These are phyloP conservation scores for Drosophila recens DNA, from an alignment of 2,888 invertebrate genomes.

Conservation along the genomic window DNA sequence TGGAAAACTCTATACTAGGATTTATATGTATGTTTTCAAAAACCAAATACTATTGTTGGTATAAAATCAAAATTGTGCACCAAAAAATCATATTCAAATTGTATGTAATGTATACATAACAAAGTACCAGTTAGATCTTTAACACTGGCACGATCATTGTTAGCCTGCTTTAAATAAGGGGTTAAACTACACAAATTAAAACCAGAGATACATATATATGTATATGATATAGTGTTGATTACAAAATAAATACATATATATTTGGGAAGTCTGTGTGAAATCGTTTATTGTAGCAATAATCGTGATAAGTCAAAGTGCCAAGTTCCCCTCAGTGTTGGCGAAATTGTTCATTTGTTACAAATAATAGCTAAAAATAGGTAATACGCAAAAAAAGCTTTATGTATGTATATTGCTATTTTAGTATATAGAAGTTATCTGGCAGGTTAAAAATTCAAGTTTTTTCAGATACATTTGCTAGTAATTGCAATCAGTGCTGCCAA, in stretches of 20 bases:
- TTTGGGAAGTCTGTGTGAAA: constrained; percentile 19
- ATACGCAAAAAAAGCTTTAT: too few species aligned
- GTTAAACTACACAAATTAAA: constrained; percentile 17
- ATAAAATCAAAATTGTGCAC: constrained; percentile 38
- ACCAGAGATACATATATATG: constrained; percentile 24
- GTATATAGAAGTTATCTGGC: too few species aligned
- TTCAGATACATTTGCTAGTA: too few species aligned
- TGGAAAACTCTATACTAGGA: constrained; percentile 37
- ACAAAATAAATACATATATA: constrained; percentile 32
- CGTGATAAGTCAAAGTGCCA: constrained; percentile 11
- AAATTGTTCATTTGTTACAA: too few species aligned
- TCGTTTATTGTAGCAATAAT: constrained; percentile 9
- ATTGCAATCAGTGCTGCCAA: too few species aligned
- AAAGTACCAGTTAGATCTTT: constrained; percentile 4
- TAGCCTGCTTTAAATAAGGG: constrained; percentile 3
- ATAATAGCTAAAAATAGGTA: neutral
- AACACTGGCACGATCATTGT: constrained; percentile 18
- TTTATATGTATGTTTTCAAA: constrained; percentile 49
- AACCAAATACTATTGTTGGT: constrained; percentile 29
- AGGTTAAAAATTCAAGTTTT: too few species aligned
- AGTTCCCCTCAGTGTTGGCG: constrained; percentile 4
- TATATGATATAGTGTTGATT: constrained; percentile 26
- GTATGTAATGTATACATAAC: constrained; percentile 23
- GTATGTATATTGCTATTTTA: too few species aligned
- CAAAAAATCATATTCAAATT: constrained; percentile 14